Evolutionary conservation across 2,888 invertebrate genomes (phyloP), one percentile per base, ranked within the genome.

Genomic region (Loripinus fragilis): DNA sequence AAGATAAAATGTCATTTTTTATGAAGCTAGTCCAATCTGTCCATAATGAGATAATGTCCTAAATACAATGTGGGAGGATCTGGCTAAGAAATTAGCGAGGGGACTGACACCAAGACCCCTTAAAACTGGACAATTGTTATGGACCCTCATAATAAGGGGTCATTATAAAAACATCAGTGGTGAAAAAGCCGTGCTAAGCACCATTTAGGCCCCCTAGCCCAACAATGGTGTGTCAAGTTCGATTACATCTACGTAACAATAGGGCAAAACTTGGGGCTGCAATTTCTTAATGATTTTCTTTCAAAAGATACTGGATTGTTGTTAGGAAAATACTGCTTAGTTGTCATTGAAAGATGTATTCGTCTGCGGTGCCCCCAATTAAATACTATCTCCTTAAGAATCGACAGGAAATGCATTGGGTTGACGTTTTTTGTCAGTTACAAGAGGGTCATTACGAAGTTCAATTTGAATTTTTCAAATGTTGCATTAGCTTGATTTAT

Each of bases 371-470:
- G 80, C 70, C 55, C 60, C 55, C 65, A 60, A 64, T 52, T 65
- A 45, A 65, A 42, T 23, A 20, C 73, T 76, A 76, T 81, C 79
- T 77, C 69, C 68, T 74, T 45, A 20, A 45, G 66, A 64, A 80
- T 81, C 80, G 71, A 81, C 80, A 83, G 80, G 81, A 81, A 83
- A 80, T 83, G 83, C 80, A 81, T 79, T 81, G 80, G 79, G 80
- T 83, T 83, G 81, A 81, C 83, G 73, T 74, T 79, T 73, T 81
- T 80, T 83, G 83, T 83, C 83, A 80, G 50, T 81, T 83, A 81
- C 76, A 71, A 83, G 80, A 78, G 77, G 73, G 77, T 77, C 80
- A 76, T 71, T 80, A 60, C 52, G 77, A 80, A 80, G 77, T 74
- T 76, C 76, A 76, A 74, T 80, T 80, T 80, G 72, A 70, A 80